Base-by-base conservation (phyloP, 1,140 invertebrate species). In the Sitobion miscanthi region DNA sequence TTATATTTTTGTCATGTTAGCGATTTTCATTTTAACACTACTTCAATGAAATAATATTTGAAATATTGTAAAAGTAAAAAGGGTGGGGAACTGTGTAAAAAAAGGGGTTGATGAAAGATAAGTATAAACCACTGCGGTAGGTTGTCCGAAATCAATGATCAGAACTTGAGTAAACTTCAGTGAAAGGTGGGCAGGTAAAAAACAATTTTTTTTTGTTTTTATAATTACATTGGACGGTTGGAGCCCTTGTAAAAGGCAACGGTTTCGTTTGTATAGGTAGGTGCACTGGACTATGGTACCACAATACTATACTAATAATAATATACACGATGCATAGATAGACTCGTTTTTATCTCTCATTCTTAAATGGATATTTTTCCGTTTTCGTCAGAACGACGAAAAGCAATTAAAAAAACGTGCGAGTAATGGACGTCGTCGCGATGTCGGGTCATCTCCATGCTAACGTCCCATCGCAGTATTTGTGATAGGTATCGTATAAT, bases 311-410 rank as follows among this genome's bases (percentile, higher is more conserved):
- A 54, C 20, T 54, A 69, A 25, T 69, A 14, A n/a, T 77, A 77
- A n/a, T 77, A 77, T 77, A 77, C 14, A 77, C 14, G 62, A 77
- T 77, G n/a, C 30, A 11, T 69, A n/a, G 9, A 69, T 69, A n/a
- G 62, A 30, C 62, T n/a, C 62, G 62, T 77, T 77, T 77, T 77
- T 77, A 77, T 77, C 62, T 77, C 62, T 77, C 62, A 77, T 77
- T n/a, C 30, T 77, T 77, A 77, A 77, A 77, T 77, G 30, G 62
- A n/a, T 77, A 77, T n/a, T n/a, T 77, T 77, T 20, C 62, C 4
- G 30, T 77, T 77, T 77, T 77, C 62, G 30, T 77, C 62, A 0
- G n/a, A 77, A 77, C n/a, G 62, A n/a, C 62, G 30, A 77, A 77
- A 69, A 77, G 30, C 30, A 77, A 77, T 77, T 77, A 77, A 77